Conservation (phyloP, 2,113 vertebrate genomes). For the Perognathus longimembris region DNA sequence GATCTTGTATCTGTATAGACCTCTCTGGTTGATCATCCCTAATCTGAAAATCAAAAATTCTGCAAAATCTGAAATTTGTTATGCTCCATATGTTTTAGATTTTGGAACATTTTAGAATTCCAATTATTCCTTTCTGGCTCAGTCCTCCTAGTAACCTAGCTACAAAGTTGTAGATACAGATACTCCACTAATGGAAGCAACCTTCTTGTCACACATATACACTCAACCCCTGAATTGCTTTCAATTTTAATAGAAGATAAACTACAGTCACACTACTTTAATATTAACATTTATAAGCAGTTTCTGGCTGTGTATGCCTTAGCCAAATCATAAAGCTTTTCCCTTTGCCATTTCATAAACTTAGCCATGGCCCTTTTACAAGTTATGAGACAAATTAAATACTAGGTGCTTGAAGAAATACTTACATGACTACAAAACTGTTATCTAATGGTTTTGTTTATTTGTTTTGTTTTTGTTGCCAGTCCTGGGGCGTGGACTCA, state of each 20-base stretch:
- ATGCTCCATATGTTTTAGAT: background rate
- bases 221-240: background rate
- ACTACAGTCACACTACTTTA: background rate
- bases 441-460: constrained; percentile 45
- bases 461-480: too few species aligned
- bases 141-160: background rate
- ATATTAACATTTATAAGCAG: constrained; percentile 26
- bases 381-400: constrained; percentile 48
- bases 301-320: background rate
- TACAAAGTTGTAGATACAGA: background rate
- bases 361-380: constrained; percentile 12
- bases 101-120: background rate
- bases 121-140: background rate
- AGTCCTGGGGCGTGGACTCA: too few species aligned
- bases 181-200: constrained; percentile 27
- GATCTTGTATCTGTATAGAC: background rate
- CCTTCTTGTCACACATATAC: background rate
- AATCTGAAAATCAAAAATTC: background rate
- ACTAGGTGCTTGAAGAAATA: constrained; percentile 53
- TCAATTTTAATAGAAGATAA: constrained; percentile 18
- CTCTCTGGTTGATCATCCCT: background rate
- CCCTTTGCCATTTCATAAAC: constrained; percentile 36
- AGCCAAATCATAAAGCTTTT: constrained; percentile 19
- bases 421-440: constrained; percentile 41
- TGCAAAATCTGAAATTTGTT: background rate